Base-by-base conservation (phyloP, 2,888 invertebrate genomes). In the Agrotis segetum region DNA sequence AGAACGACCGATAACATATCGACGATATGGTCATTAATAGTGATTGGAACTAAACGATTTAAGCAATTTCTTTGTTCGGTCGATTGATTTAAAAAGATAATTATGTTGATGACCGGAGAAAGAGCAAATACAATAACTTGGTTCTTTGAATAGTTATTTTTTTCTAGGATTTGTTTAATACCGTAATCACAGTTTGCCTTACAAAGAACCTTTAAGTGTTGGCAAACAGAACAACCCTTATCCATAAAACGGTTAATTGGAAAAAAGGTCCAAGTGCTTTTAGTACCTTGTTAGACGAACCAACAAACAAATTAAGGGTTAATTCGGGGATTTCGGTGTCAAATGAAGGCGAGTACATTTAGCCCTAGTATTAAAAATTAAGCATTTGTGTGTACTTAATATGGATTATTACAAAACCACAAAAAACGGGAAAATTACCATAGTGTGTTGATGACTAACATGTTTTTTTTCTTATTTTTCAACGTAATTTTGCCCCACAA, bases 171-270 rank as follows among this genome's bases (percentile, higher is more conserved):
- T 53, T 44, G 53, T 76, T 16, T 14, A 64, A 34, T 16, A 13
- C 11, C 21, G 52, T 59, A 70, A 77, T 63, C 78, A 77, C 65
- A 29, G 47, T 6, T 16, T 55, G 58, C n/a, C 55, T 40, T 60
- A 66, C 40, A 60, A 65, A 67, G 2, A 46, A 40, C 19, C 49
- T 59, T 72, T 72, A 71, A 61, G 78, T 71, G 46, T 72, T 52
- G 64, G 24, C 65, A 82, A 78, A 77, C 82, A 63, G 47, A 50
- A 63, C 55, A 58, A 52, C 55, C 63, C 56, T 67, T 58, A 64
- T 66, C 71, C 59, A 77, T 60, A 81, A 80, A 77, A 60, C 50
- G 19, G 53, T 49, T 79, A 68, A 79, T 79, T 79, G 79, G 58
- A 65, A 67, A 53, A 65, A 61, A 64, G 61, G 19, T 53, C 50